phyloP scores from a whole-genome alignment of 2,113 vertebrate genomes.

The Muscicapa adusta region DNA sequence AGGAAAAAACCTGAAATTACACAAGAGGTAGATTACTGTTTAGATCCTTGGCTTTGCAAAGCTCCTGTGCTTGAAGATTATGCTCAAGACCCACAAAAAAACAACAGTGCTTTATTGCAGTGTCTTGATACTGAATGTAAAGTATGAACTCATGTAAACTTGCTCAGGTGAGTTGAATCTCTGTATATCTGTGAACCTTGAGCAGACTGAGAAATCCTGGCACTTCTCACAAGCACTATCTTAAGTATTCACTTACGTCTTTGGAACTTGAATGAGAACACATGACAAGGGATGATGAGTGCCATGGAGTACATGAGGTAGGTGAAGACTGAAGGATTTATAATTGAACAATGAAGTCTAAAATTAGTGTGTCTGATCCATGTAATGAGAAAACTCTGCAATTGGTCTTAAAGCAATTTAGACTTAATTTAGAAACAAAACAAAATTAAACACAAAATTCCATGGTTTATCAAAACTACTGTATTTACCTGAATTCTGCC shows the following conservation, averaged over 20 bases:
- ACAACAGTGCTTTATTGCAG: background rate
- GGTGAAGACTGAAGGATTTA: background rate
- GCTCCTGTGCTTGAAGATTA: background rate
- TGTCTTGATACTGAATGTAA: background rate
- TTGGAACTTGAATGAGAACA: background rate
- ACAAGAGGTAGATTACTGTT: background rate
- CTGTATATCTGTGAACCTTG: background rate
- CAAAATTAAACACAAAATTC: background rate
- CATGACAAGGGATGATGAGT: background rate
- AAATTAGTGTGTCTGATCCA: background rate
- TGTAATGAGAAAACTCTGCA: background rate
- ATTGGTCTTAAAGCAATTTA: background rate
- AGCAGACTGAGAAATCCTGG: background rate
- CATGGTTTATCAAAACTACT: background rate
- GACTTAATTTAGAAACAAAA: background rate
- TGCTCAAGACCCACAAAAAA: background rate
- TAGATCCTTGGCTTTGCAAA: background rate
- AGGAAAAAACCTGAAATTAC: background rate
- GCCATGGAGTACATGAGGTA: background rate
- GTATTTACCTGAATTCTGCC: conserved; percentile 91
- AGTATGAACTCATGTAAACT: accelerated
- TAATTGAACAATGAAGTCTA: background rate
- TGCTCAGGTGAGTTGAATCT: background rate
- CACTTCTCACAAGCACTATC: background rate
- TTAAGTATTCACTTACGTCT: background rate